These are phyloP conservation scores for Ectropis grisescens DNA, from an alignment of 1,140 invertebrate genomes.

Conservation along the genomic window DNA sequence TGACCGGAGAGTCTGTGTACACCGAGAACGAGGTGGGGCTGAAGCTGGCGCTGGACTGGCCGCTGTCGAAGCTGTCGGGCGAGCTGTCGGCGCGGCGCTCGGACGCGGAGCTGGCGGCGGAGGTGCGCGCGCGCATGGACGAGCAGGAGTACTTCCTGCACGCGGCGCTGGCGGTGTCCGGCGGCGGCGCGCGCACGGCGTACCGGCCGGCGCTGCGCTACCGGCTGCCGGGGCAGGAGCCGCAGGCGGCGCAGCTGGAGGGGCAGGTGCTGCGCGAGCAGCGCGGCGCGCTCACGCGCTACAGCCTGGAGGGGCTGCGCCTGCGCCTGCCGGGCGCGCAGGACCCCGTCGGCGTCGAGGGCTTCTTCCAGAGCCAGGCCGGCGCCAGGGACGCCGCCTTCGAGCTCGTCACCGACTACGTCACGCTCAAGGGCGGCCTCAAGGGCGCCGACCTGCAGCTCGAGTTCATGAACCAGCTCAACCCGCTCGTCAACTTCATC, in stretches of 20 bases:
- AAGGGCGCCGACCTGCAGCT: constrained; percentile 54
- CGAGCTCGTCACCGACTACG: constrained; percentile 28
- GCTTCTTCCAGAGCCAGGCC: constrained; percentile 22
- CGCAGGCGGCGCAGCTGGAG: constrained; percentile 39
- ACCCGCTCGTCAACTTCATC: constrained; percentile 74
- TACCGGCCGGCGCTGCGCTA: constrained; percentile 81
- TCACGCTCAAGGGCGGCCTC: constrained; percentile 66
- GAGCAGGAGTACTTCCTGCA: constrained; percentile 66
- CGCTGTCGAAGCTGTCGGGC: constrained; percentile 68
- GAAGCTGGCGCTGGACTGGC: constrained; percentile 71
- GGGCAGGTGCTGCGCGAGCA: constrained; percentile 42
- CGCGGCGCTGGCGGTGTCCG: constrained; percentile 35
- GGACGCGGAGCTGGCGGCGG: constrained; percentile 69
- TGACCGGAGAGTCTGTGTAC: constrained; percentile 62
- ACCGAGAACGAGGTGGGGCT: constrained; percentile 66
- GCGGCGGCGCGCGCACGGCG: constrained; percentile 58
- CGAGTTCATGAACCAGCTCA: constrained; percentile 66
- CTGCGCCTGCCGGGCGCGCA: constrained; percentile 56
- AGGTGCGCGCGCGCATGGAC: constrained; percentile 72
- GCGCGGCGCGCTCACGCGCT: constrained; percentile 50
- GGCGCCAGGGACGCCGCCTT: constrained; percentile 26
- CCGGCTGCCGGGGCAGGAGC: constrained; percentile 70
- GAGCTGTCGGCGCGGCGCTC: constrained; percentile 70
- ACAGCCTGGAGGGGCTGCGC: constrained; percentile 72
- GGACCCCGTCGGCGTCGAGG: constrained; percentile 67